Evolutionary conservation across 1,140 invertebrate species (phyloP).

Genomic region (Hyposmocoma kahamanoa): DNA sequence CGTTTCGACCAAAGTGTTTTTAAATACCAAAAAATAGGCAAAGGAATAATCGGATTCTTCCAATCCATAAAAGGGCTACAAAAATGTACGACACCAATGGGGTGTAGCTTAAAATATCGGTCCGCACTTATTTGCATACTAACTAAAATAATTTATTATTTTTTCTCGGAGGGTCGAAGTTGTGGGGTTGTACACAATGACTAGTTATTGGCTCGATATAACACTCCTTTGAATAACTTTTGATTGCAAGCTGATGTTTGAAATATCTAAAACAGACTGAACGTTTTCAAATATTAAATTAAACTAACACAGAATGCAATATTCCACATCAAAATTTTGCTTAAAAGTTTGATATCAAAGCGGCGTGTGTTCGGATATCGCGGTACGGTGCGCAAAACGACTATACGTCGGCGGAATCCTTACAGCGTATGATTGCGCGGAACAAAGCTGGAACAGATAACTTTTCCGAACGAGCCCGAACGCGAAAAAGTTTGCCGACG

Average conservation of each 20-base stretch:
- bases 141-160: conserved; percentile 74
- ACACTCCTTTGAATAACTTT: conserved; percentile 11
- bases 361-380: conserved; percentile 56
- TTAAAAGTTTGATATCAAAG: conserved; percentile 71
- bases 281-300: conserved; percentile 47
- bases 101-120: conserved; percentile 69
- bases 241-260: conserved; percentile 15
- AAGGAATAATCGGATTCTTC: conserved; percentile 28
- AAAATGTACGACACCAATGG: conserved; percentile 49
- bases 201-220: conserved; percentile 63
- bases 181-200: conserved; percentile 61
- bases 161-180: conserved; percentile 58
- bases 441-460: conserved; percentile 43
- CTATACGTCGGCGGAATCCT: conserved; percentile 44
- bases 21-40: conserved; percentile 12
- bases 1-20: too few species aligned
- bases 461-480: conserved; percentile 32
- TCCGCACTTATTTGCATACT: conserved; percentile 69
- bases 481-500: conserved; percentile 58
- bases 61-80: conserved; percentile 44
- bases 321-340: conserved; percentile 55
- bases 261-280: conserved; percentile 15
- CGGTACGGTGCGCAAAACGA: conserved; percentile 55
- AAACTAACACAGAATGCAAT: conserved; percentile 63
- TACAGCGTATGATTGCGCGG: conserved; percentile 59